Base-by-base conservation (phyloP, 2,888 invertebrate genomes). In the Athrips mouffetella region DNA sequence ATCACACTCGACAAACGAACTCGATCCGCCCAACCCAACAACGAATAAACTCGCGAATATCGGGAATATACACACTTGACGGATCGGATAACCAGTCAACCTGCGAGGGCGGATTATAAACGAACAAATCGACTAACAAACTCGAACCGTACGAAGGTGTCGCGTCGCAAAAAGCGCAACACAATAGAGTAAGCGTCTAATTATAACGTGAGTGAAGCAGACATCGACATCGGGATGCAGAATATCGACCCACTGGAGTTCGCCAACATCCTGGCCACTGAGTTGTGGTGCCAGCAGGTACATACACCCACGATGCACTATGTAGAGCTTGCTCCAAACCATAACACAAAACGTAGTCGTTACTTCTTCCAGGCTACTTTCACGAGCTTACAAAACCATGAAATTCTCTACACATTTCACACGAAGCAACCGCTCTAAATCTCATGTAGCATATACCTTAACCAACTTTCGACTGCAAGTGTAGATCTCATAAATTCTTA, bases 271-370 rank as follows among this genome's bases (percentile, higher is more conserved):
- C 91, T 95, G 73, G 94, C 94, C 74, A 94, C 93, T 79, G 95
- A 95, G 91, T 89, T 93, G 78, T 93, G 94, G 90, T 94, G 93
- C 89, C 94, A 94, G 86, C 94, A 95, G 92, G 93, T 93, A 92
- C 23, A 5, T 11, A 29, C 11, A 11, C 10, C 11, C 30, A 18
- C n/a, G n/a, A n/a, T 4, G 3, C 20, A 20, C 18, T 11, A 21
- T 37, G n/a, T n/a, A n/a, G n/a, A n/a, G n/a, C n/a, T 33, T 8
- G 15, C 6, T 8, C 15, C 33, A 13, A n/a, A 2, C 33, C 15
- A 4, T 15, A 33, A 33, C n/a, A n/a, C n/a, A n/a, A n/a, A n/a
- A n/a, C n/a, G n/a, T n/a, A n/a, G n/a, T n/a, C n/a, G n/a, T n/a
- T n/a, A n/a, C n/a, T n/a, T n/a, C n/a, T n/a, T n/a, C n/a, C n/a